A percentile compares a stretch with the other conserved stretches of the same genome.
These are phyloP conservation scores for Xenopus tropicalis DNA, from an alignment of 2,113 vertebrate genomes.

Conservation along the genomic window DNA sequence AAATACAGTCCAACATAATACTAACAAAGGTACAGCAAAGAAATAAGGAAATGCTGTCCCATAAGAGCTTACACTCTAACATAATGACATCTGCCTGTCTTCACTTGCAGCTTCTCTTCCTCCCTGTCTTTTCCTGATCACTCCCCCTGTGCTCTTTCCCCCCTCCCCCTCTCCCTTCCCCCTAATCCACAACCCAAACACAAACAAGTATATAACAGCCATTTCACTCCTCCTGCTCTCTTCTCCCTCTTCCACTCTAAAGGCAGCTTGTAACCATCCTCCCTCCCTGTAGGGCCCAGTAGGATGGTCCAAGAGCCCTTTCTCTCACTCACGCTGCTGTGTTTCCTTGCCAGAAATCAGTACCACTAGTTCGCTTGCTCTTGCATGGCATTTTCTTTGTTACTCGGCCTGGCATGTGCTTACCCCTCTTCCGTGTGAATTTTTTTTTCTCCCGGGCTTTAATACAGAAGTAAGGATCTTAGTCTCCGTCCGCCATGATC, in stretches of 20 bases:
- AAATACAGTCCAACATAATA: too few species aligned
- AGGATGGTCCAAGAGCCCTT: neutral
- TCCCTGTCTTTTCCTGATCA: constrained; percentile 3
- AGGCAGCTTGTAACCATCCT: constrained; percentile 28
- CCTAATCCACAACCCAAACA: constrained; percentile 22
- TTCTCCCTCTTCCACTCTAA: neutral
- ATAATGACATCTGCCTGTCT: neutral
- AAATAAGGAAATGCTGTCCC: neutral
- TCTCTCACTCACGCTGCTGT: constrained; percentile 5
- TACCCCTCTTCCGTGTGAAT: constrained; percentile 18
- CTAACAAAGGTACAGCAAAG: too few species aligned
- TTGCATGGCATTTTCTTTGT: neutral
- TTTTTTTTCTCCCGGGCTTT: constrained; percentile 36
- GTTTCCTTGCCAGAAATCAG: neutral
- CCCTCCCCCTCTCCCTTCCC: constrained; percentile 14
- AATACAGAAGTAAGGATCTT: constrained; percentile 26
- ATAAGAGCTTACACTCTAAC: constrained; percentile 7
- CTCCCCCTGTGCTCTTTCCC: constrained; percentile 15
- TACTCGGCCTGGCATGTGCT: neutral
- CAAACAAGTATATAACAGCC: constrained; percentile 22
- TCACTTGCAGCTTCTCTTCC: neutral
- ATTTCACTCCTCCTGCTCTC: neutral
- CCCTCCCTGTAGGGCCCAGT: constrained; percentile 27
- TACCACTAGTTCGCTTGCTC: neutral
- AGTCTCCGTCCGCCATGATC: constrained; percentile 43